phyloP scores from a whole-genome alignment of 2,113 vertebrate genomes.

The Triplophysa tibetana region DNA sequence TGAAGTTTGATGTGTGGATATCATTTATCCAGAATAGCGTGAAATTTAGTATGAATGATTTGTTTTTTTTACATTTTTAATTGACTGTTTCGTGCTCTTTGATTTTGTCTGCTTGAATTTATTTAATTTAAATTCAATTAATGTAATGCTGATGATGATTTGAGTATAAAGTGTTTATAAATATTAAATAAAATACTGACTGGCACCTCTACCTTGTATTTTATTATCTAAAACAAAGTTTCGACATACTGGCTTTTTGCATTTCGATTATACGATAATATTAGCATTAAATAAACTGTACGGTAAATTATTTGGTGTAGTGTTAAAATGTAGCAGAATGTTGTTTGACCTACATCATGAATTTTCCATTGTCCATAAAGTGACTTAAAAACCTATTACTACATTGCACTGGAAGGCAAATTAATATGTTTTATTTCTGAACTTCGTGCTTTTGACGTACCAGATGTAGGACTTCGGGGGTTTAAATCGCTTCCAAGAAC shows the following conservation, averaged over 20 bases:
- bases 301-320: background rate
- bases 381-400: background rate
- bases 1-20: too few species aligned
- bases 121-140: background rate
- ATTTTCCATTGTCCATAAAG: background rate
- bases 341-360: background rate
- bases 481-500: constrained; percentile 9
- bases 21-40: too few species aligned
- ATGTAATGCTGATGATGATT: background rate
- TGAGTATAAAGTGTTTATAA: too few species aligned
- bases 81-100: too few species aligned
- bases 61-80: too few species aligned
- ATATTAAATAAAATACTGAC: too few species aligned
- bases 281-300: background rate
- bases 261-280: background rate
- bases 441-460: constrained; percentile 3
- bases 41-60: too few species aligned
- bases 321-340: background rate
- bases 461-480: constrained; percentile 1
- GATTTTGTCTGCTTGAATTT: too few species aligned
- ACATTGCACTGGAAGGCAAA: background rate
- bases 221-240: too few species aligned
- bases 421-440: background rate
- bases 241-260: background rate
- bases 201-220: too few species aligned